phyloP scores from a whole-genome alignment of 1,140 invertebrate genomes.

The Anoplophora glabripennis region DNA sequence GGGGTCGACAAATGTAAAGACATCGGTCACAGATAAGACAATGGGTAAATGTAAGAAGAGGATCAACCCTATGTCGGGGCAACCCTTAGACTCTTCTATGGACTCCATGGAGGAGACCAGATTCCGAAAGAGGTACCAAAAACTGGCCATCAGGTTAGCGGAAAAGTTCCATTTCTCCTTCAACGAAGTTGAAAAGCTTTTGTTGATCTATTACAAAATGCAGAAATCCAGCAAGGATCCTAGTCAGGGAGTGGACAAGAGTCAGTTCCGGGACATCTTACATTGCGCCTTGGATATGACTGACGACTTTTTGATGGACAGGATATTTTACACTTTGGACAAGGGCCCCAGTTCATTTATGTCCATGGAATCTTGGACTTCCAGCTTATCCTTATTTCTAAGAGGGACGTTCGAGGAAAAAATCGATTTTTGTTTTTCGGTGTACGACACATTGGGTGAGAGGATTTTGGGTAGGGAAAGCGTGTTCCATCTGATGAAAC shows the following conservation, averaged over 20 bases:
- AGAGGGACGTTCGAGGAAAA: constrained; percentile 64
- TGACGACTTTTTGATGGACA: constrained; percentile 64
- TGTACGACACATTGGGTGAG: constrained; percentile 68
- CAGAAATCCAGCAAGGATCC: constrained; percentile 47
- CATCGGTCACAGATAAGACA: too few species aligned
- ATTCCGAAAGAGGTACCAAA: constrained; percentile 53
- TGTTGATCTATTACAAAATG: constrained; percentile 48
- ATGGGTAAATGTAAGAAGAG: too few species aligned
- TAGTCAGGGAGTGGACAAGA: constrained; percentile 54
- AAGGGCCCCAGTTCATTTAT: constrained; percentile 60
- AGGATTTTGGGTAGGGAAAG: constrained; percentile 65
- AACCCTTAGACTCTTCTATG: constrained; percentile 50
- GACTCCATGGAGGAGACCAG: constrained; percentile 57
- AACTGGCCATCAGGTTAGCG: constrained; percentile 50
- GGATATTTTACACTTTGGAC: constrained; percentile 57
- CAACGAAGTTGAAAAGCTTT: constrained; percentile 51
- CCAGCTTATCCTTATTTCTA: constrained; percentile 64
- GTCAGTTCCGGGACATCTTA: constrained; percentile 64
- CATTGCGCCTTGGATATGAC: constrained; percentile 70
- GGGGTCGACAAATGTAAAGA: too few species aligned
- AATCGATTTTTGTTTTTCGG: constrained; percentile 63
- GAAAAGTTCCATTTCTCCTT: constrained; percentile 50
- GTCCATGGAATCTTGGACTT: constrained; percentile 63
- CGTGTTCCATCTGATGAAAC: constrained; percentile 72
- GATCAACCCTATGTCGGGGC: too few species aligned